Evolutionary conservation across 1,140 invertebrate species (phyloP), one percentile per base, ranked within the genome.

Genomic region (Macrostomum lignano): DNA sequence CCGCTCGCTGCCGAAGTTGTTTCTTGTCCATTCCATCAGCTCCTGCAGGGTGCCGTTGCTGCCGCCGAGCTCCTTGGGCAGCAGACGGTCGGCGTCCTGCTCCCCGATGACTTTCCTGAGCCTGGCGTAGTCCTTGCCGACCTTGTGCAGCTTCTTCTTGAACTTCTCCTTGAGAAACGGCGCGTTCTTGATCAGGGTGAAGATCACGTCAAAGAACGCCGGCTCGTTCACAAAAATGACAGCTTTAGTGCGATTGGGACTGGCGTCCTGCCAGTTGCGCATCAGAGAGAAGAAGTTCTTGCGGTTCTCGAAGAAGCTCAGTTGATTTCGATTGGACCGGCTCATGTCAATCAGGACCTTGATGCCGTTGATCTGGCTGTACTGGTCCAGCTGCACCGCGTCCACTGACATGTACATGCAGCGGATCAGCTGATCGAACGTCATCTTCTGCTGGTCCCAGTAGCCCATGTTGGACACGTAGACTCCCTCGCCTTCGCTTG

Each of bases 311-410:
- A n/a, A n/a, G n/a, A n/a, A n/a, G n/a, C n/a, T n/a, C n/a, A n/a
- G n/a, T n/a, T n/a, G n/a, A n/a, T n/a, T n/a, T n/a, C n/a, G n/a
- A n/a, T n/a, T n/a, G n/a, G n/a, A n/a, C n/a, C n/a, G n/a, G n/a
- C 68, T 69, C 44, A 77, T 71, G 46, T 78, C 74, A 41, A 77
- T 74, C 11, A 79, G 65, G 44, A 78, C 71, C 0, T 67, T 68
- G 73, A 78, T 64, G 0, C 71, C 71, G 15, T 66, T 55, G 15
- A 72, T 62, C 47, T 76, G 73, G 25, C 71, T 74, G 17, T 72
- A 61, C 38, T 75, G 72, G 36, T 76, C 72, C 44, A 76, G 72
- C 55, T 77, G 63, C 2, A 76, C 47, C 1, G 68, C 54, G 44
- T 78, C 74, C 17, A 70, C 67, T 7, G 75, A 65, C 42, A 76